These are phyloP conservation scores for Setipinna tenuifilis DNA, from an alignment of 2,797 vertebrate species.

Conservation along the genomic window DNA sequence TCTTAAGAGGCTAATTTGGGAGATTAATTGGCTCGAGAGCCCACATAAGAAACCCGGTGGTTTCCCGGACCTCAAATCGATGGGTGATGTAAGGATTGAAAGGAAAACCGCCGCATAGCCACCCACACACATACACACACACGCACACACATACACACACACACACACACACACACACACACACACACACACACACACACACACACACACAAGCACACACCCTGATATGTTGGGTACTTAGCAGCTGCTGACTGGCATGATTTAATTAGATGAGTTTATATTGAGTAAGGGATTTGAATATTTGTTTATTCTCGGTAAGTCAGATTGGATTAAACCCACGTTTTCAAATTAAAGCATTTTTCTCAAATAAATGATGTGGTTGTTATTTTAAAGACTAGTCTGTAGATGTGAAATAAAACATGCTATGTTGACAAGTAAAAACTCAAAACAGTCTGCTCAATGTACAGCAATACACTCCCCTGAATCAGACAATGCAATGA, in stretches of 20 bases:
- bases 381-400: conserved; percentile 12
- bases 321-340: not conserved
- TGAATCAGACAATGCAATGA: conserved; percentile 7
- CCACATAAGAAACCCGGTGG: not conserved
- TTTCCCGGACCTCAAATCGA: conserved; percentile 18
- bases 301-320: conserved; percentile 1
- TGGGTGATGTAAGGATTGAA: conserved; percentile 22
- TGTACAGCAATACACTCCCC: not conserved
- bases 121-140: not conserved
- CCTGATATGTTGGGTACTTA: conserved; percentile 8
- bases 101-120: not conserved
- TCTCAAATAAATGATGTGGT: not conserved
- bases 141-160: not conserved
- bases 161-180: not conserved
- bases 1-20: conserved; percentile 12
- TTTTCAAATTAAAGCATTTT: not conserved
- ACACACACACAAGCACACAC: conserved; percentile 6
- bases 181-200: conserved; percentile 13
- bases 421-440: not conserved
- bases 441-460: not conserved
- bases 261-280: conserved; percentile 16
- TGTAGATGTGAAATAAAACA: not conserved
- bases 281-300: conserved; percentile 10
- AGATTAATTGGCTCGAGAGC: conserved; percentile 3
- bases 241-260: conserved; percentile 3